A percentile compares a stretch with the other conserved stretches of the same genome.
Conservation (phyloP, 2,113 vertebrate genomes). For the Cebidichthys violaceus region DNA sequence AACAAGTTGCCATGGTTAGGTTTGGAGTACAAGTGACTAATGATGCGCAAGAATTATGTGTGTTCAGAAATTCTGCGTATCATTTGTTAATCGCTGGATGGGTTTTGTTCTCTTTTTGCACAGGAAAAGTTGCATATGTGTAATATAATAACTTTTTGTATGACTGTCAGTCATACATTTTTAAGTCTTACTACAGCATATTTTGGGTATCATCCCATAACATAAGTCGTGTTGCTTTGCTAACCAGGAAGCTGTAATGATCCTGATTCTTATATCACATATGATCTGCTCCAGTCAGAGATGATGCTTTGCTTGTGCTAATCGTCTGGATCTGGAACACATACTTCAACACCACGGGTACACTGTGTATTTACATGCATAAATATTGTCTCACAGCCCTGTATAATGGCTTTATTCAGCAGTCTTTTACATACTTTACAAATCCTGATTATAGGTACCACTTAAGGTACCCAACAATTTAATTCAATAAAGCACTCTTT, state of each 20-base stretch:
- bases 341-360: neutral
- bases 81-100: neutral
- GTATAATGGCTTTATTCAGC: neutral
- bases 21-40: neutral
- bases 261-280: neutral
- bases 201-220: no score
- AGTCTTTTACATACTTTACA: neutral
- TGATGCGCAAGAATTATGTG: neutral
- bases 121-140: constrained; percentile 1
- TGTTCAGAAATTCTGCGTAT: neutral
- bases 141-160: neutral
- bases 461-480: neutral
- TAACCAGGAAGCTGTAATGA: neutral
- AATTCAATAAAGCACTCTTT: neutral
- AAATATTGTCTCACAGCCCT: neutral
- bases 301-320: neutral
- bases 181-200: neutral
- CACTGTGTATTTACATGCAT: neutral
- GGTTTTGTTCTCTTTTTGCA: neutral
- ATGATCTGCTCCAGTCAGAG: neutral
- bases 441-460: neutral
- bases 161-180: neutral
- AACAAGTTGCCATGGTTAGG: neutral
- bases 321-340: neutral
- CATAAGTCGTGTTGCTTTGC: neutral